Percentiles rank a stretch among this genome's conserved stretches.
These are phyloP conservation scores for Acanthopleura granulata DNA, from an alignment of 2,888 invertebrate species.

Conservation along the genomic window DNA sequence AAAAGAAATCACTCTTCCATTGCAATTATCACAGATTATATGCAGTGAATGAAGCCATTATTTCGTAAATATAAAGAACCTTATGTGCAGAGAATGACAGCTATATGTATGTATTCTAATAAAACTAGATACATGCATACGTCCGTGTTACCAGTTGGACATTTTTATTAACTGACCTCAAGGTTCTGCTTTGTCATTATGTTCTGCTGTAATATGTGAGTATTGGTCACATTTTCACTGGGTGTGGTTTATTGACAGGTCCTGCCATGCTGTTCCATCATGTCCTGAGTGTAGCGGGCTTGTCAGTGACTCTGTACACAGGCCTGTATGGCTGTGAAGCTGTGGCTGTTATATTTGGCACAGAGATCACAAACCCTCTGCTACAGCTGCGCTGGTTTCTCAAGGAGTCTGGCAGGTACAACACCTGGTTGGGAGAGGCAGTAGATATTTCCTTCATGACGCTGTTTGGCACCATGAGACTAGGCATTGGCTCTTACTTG, in stretches of 20 bases:
- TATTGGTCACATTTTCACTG: neutral
- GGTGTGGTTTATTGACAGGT: constrained; percentile 44
- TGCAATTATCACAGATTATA: no score
- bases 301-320: constrained; percentile 43
- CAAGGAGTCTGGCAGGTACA: constrained; percentile 45
- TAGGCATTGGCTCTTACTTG: constrained; percentile 56
- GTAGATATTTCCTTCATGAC: constrained; percentile 62
- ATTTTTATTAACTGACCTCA: no score
- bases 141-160: no score
- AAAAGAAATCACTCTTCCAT: no score
- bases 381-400: constrained; percentile 68
- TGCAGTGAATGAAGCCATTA: no score
- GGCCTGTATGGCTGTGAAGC: constrained; percentile 65
- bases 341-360: constrained; percentile 63
- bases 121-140: no score
- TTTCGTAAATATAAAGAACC: no score
- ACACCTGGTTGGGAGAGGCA: constrained; percentile 50
- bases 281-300: constrained; percentile 57
- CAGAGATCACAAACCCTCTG: constrained; percentile 67
- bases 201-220: neutral
- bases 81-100: no score
- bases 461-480: constrained; percentile 59
- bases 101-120: no score
- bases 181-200: no score
- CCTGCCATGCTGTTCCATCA: constrained; percentile 67